Conservation (phyloP, 1,140 invertebrate species). For the Drosophila funebris region DNA sequence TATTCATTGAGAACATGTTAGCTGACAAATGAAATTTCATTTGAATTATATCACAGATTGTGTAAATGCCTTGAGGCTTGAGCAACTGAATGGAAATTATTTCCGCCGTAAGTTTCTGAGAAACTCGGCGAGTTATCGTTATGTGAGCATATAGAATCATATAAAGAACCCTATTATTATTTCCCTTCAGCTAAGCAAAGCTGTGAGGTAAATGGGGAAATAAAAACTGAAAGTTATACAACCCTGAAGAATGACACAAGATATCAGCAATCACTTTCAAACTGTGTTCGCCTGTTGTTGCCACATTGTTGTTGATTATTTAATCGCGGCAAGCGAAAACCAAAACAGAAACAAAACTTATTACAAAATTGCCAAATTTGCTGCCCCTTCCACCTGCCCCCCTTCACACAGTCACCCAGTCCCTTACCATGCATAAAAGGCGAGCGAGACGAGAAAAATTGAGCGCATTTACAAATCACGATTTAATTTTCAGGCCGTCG, state of each 20-base stretch:
- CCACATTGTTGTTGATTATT: conserved; percentile 71
- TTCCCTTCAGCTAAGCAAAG: not conserved
- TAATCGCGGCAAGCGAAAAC: conserved; percentile 61
- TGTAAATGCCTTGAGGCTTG: no score
- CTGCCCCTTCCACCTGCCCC: not conserved
- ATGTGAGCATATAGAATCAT: conserved; percentile 9
- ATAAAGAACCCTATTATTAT: conserved; percentile 2
- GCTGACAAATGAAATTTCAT: conserved; percentile 12
- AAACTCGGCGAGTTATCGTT: not conserved
- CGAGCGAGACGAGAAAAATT: conserved; percentile 69
- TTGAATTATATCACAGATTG: not conserved
- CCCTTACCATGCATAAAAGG: conserved; percentile 3
- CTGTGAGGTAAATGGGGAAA: not conserved
- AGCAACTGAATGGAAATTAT: conserved; percentile 10
- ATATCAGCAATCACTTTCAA: conserved; percentile 49
- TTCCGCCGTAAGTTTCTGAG: conserved; percentile 12
- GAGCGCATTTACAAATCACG: conserved; percentile 81
- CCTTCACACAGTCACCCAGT: not conserved
- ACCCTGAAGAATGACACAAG: conserved; percentile 39
- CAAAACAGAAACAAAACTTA: conserved; percentile 52
- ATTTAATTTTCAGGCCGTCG: conserved; percentile 70
- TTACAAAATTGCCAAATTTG: conserved; percentile 77
- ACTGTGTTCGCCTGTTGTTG: conserved; percentile 52
- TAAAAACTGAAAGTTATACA: conserved; percentile 18
- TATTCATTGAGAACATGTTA: conserved; percentile 32